Percentiles rank a stretch among this genome's conserved stretches.
Evolutionary conservation across 1,140 invertebrate species (phyloP).

Genomic region (Tetraneura akinire): DNA sequence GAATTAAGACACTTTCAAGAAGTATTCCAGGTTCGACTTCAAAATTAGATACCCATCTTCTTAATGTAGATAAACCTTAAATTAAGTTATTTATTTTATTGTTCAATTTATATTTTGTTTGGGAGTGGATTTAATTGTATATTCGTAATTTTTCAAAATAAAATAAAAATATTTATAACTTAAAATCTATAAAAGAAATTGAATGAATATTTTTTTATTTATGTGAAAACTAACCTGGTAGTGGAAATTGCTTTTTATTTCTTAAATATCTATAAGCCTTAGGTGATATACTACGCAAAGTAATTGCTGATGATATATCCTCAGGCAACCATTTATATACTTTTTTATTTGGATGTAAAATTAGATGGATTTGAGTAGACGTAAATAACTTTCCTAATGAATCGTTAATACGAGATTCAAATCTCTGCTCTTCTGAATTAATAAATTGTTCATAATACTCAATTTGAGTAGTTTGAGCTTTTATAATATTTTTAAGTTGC

Average conservation of each 20-base stretch:
- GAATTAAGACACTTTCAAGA: not conserved
- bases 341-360: not conserved
- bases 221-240: not conserved
- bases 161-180: too few species aligned
- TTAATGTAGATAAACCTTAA: conserved; percentile 17
- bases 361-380: not conserved
- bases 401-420: not conserved
- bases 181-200: too few species aligned
- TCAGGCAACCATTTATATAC: not conserved
- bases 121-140: not conserved
- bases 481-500: not conserved
- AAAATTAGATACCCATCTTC: conserved; percentile 5
- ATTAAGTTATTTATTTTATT: not conserved
- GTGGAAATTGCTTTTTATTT: not conserved
- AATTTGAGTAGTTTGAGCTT: not conserved
- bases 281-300: not conserved
- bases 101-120: not conserved
- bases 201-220: too few species aligned
- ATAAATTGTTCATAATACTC: not conserved
- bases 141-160: too few species aligned
- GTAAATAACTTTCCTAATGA: not conserved
- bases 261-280: not conserved
- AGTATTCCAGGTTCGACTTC: not conserved
- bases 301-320: conserved; percentile 17
- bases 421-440: not conserved